Evolutionary conservation across 2,888 invertebrate species (phyloP).

Genomic region (Priocnemis perturbator): DNA sequence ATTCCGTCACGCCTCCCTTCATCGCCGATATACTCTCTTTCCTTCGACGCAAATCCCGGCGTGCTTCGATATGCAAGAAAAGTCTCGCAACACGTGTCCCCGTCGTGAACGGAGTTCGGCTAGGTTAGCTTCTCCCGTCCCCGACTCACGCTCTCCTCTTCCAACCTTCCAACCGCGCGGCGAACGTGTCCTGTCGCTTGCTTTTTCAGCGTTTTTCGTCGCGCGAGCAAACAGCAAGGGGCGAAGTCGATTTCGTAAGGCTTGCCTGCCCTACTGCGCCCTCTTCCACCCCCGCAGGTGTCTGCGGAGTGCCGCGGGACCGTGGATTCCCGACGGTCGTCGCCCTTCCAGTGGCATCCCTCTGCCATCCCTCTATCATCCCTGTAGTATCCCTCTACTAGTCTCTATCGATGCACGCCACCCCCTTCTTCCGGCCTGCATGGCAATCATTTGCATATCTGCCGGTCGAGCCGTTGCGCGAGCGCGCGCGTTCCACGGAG

Average conservation of each 20-base stretch:
- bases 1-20: too few relatives aligned
- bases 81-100: slow-evolving; percentile 34
- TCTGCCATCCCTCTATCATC: slow-evolving; percentile 5
- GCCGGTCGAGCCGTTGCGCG: slow-evolving; percentile 53
- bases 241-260: neutral
- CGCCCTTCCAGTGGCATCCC: slow-evolving; percentile 32
- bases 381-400: neutral
- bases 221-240: slow-evolving; percentile 26
- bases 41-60: neutral
- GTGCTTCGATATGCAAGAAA: slow-evolving; percentile 39
- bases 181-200: slow-evolving; percentile 12
- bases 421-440: slow-evolving; percentile 43
- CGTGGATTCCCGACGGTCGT: slow-evolving; percentile 51
- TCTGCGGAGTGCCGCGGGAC: slow-evolving; percentile 44
- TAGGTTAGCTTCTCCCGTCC: slow-evolving; percentile 14
- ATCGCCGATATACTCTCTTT: too few relatives aligned
- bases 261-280: neutral
- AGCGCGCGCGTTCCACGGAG: slow-evolving; percentile 61
- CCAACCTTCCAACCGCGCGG: too few relatives aligned
- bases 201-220: slow-evolving; percentile 45
- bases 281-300: slow-evolving; percentile 34
- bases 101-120: slow-evolving; percentile 11
- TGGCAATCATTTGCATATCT: slow-evolving; percentile 67
- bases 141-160: too few relatives aligned
- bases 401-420: neutral